Evolutionary conservation across 2,113 vertebrate species (phyloP), one percentile per base, ranked within the genome.

Genomic region (Charadrius vociferus): DNA sequence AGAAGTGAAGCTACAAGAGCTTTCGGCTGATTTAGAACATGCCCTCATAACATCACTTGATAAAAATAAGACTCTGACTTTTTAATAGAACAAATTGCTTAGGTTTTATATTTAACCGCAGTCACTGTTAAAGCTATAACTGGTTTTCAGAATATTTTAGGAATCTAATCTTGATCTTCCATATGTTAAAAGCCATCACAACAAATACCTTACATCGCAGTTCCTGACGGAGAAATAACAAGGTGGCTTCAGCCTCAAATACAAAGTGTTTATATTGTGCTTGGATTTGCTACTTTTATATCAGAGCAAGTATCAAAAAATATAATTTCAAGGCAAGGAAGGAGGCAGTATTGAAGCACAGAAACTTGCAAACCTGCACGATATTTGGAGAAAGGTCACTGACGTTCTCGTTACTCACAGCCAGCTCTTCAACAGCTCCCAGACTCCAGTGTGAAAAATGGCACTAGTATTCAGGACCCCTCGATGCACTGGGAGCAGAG

Each of bases 31-130:
- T 98, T 98, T 97, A 97, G 96, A 98, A 94, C 77, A 91, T 93
- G 93, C 75, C 89, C 91, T 96, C 93, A 97, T 98, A 97, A 90
- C 97, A 98, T 98, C 97, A 98, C 86, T 88, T 71, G 97, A 97
- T 94, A 98, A 98, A 98, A 98, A 98, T 98, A 98, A 97, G 94
- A 95, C 95, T 67, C 65, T 56, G 79, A 79, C 91, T 98, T 98
- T 98, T 98, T 98, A 98, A 98, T 98, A 98, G 98, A 97, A 98
- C 59, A 91, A 98, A 97, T 98, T 98, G 96, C 98, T 98, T 98
- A 71, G 93, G 96, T 92, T 98, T 98, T 98, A 98, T 98, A 98
- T 98, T 98, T 98, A 98, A 98, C 97, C 70, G 22, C 19, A 41
- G 93, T 96, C 90, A 70, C 93, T 88, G 95, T 95, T 96, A 94